Base-by-base conservation (phyloP, 2,113 vertebrate species). In the Sphyrna mokarran region DNA sequence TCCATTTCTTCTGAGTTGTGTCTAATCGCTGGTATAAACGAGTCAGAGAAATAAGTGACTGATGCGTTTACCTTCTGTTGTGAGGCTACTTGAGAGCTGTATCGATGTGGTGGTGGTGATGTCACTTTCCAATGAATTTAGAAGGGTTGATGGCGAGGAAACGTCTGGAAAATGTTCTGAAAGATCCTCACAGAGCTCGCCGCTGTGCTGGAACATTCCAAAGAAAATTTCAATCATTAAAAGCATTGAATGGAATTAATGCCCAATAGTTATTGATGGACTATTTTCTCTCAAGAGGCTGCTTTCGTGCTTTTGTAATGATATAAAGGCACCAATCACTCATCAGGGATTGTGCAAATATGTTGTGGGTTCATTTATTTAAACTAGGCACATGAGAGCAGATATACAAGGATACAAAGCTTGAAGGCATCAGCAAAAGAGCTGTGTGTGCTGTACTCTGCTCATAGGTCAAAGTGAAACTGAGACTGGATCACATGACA, bases 161-260 rank as follows among this genome's bases (percentile, higher is more conserved):
- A 97, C 96, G 48, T 98, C 98, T 63, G 29, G 97, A 13, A 96
- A 95, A 0, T 97, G 97, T 0, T 98, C 98, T 63, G 97, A 97
- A 91, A 98, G 98, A 96, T 98, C 98, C 96, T 98, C 98, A 1
- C 99, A 99, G 0, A 96, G 98, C 96, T 96, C 96, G 68, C 97
- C 97, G 3, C 98, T 98, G 0, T 98, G 97, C 98, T 98, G 96
- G 8, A 76, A 85, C 85, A 91, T 26, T 85, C 33, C 61, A 61
- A 72, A 43, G 37, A 83, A 58, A 54, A 61, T 58, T 66, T 33
- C 9, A 29, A 70, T 26, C 26, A 95, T 58, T 54, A 85, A 63
- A 63, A 63, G n/a, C 76, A 63, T 86, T 58, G 33, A 23, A 22
- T 11, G 20, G 63, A 91, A 11, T 90, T 16, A 61, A 90, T 33